Evolutionary conservation across 2,888 invertebrate species (phyloP), one percentile per base, ranked within the genome.

Genomic region (Trimorus sp.): DNA sequence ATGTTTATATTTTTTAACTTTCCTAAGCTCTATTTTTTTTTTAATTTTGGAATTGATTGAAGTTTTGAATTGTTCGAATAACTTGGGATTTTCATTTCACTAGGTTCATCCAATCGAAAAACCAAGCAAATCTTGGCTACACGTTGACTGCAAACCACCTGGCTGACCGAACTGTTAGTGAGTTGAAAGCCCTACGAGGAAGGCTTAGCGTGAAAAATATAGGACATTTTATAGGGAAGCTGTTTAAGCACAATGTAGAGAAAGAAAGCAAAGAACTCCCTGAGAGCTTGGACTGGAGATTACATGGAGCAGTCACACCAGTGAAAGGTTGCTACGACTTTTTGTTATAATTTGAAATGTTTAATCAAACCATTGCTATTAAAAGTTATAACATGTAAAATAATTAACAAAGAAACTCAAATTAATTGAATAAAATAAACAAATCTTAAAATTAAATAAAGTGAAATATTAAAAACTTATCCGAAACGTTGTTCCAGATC

Each of bases 291-390:
- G 98, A 99, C 92, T 99, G 98, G 98, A 95, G 98, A 86, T 92
- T 98, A 1, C 95, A 93, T 87, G 98, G 98, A 11, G 98, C 98
- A 69, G 98, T 98, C 0, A 98, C 97, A 0, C 98, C 97, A 0
- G 98, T 98, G 9, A 97, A 96, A 95, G 97, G 97, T 96, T 73
- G 38, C 4, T 26, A 26, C 4, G 26, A 26, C 4, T 26, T 26
- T 26, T 1, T 26, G 1, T 26, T 26, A 26, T 26, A 26, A 26
- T 26, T 26, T 26, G 2, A 26, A 26, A 26, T 26, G 4, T 26
- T 26, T 4, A n/a, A n/a, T 26, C 4, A 26, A 26, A 26, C 26
- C 4, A 26, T 26, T 26, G 26, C 1, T 26, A 26, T 26, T 26
- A 3, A 26, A 26, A n/a, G n/a, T n/a, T n/a, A n/a, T n/a, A n/a